Evolutionary conservation across 2,888 invertebrate genomes (phyloP).

Genomic region (Desoria tigrina): DNA sequence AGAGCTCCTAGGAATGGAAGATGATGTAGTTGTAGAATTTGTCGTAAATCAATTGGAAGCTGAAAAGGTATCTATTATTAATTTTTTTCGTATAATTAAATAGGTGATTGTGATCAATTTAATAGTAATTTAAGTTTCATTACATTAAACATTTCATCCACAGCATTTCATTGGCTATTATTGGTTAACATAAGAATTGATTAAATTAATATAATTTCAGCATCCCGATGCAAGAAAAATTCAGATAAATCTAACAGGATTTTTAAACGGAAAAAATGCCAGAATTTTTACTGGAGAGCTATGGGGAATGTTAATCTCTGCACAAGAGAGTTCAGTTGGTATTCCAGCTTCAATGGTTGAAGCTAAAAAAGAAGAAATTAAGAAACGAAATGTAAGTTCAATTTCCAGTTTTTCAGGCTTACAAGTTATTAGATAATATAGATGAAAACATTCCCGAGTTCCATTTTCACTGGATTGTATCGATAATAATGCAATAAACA

Average conservation of each 20-base stretch:
- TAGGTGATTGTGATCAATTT: too few species aligned
- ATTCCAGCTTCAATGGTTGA: constrained; percentile 93
- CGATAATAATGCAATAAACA: too few species aligned
- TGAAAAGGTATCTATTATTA: constrained; percentile 89
- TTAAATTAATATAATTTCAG: constrained; percentile 25
- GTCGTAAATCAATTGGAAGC: constrained; percentile 96
- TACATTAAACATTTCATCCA: too few species aligned
- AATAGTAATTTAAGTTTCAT: too few species aligned
- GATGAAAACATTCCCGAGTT: too few species aligned
- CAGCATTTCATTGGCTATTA: too few species aligned
- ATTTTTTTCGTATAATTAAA: constrained; percentile 18
- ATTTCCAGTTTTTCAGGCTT: too few species aligned
- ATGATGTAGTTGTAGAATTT: constrained; percentile 98
- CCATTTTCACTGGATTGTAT: too few species aligned
- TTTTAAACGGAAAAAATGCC: constrained; percentile 96
- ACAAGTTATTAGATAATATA: too few species aligned
- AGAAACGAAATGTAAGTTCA: constrained; percentile 76
- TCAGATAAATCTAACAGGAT: constrained; percentile 99
- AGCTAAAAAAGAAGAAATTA: constrained; percentile 94
- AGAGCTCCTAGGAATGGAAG: constrained; percentile 94
- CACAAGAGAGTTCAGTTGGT: constrained; percentile 91
- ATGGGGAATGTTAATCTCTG: constrained; percentile 92
- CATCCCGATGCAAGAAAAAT: constrained; percentile 93
- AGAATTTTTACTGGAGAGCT: constrained; percentile 96
- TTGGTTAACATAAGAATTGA: too few species aligned